Conservation (phyloP, 2,888 invertebrate species). For the Nomada fabriciana region DNA sequence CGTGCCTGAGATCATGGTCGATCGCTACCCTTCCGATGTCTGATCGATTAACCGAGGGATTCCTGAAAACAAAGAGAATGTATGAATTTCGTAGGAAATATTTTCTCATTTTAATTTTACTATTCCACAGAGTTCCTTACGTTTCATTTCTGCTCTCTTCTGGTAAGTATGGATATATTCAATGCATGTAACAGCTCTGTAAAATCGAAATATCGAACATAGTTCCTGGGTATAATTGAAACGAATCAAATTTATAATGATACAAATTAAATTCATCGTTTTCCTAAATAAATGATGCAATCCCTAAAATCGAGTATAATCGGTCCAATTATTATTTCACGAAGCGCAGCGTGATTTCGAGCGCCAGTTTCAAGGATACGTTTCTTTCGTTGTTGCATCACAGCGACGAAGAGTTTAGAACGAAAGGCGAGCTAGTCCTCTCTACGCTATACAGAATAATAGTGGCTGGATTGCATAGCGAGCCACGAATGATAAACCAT, state of each 20-base stretch:
- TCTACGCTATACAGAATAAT: conserved; percentile 32
- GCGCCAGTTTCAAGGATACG: conserved; percentile 48
- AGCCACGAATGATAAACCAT: not conserved
- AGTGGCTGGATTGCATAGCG: conserved; percentile 10
- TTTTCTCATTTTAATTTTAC: not conserved
- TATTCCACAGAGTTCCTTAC: too few species aligned
- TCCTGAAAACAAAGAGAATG: conserved; percentile 29
- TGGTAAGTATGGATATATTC: too few species aligned
- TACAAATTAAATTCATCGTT: not conserved
- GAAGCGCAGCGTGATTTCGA: not conserved
- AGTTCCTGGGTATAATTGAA: too few species aligned
- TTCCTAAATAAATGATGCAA: not conserved
- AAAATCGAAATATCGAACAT: too few species aligned
- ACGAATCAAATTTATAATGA: too few species aligned
- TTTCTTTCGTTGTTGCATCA: conserved; percentile 30
- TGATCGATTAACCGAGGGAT: not conserved
- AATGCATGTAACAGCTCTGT: too few species aligned
- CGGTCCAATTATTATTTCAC: too few species aligned
- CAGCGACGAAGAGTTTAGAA: not conserved
- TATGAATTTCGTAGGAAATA: not conserved
- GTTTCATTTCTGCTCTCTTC: too few species aligned
- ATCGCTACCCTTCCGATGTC: not conserved
- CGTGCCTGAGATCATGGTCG: conserved; percentile 12
- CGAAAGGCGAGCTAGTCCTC: conserved; percentile 43
- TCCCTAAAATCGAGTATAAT: not conserved